Evolutionary conservation across 2,113 vertebrate species (phyloP).

Genomic region (Empidonax traillii): DNA sequence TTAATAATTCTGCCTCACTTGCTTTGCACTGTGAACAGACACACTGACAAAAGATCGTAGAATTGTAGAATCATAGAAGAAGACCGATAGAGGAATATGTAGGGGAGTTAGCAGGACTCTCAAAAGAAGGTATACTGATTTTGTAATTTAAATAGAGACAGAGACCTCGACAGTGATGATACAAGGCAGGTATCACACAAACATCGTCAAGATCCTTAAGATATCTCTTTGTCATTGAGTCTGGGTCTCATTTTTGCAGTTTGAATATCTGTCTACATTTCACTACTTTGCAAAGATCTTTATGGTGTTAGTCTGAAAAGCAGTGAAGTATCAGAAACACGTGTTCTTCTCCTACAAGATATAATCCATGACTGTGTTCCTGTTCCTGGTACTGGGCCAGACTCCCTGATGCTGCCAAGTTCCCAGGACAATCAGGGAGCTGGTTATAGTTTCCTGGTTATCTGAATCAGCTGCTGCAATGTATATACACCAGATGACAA

Average conservation of each 20-base stretch:
- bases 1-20: neutral
- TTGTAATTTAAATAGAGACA: neutral
- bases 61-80: neutral
- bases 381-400: conserved; percentile 24
- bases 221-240: neutral
- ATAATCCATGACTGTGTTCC: neutral
- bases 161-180: neutral
- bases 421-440: conserved; percentile 31
- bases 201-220: neutral
- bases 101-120: neutral
- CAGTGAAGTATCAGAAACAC: neutral
- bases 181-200: neutral
- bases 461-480: conserved; percentile 62
- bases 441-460: conserved; percentile 34
- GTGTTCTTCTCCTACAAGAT: neutral
- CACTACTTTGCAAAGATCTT: neutral
- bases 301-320: neutral
- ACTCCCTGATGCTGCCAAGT: neutral
- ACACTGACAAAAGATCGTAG: neutral
- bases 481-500: conserved; percentile 65
- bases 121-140: neutral
- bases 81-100: neutral
- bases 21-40: neutral
- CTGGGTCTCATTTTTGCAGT: neutral
- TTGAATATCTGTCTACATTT: neutral